Percentiles rank a stretch among this genome's conserved stretches.
These are phyloP conservation scores for Corythaixoides concolor DNA, from an alignment of 2,113 vertebrate species.

Conservation along the genomic window DNA sequence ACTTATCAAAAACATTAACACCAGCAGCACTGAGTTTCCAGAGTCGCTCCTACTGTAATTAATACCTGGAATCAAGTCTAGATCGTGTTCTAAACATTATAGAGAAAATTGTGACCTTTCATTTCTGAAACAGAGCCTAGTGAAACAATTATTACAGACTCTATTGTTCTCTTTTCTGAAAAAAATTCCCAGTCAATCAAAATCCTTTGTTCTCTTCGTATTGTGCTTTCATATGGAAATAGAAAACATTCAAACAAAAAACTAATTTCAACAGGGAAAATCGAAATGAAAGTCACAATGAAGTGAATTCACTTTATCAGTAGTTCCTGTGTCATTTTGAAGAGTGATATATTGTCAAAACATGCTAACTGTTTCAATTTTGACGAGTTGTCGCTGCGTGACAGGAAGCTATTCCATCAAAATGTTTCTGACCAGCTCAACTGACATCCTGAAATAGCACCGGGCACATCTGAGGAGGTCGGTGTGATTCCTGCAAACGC, in stretches of 20 bases:
- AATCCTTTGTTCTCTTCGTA: not conserved
- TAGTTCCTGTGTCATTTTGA: not conserved
- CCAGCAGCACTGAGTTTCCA: not conserved
- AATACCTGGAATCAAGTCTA: not conserved
- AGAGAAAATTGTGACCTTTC: not conserved
- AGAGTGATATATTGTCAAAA: not conserved
- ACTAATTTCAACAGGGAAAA: not conserved
- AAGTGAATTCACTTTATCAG: not conserved
- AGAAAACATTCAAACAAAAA: not conserved
- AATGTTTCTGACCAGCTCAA: not conserved
- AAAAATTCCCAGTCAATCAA: not conserved
- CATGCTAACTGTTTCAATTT: not conserved
- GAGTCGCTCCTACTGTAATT: too few relatives aligned
- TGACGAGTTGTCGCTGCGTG: not conserved
- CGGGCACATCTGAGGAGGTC: not conserved
- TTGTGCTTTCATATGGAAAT: not conserved
- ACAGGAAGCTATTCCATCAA: not conserved
- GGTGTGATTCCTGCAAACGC: not conserved
- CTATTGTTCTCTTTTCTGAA: not conserved
- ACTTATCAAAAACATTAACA: rapidly evolving
- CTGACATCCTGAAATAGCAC: not conserved
- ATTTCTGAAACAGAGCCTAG: not conserved
- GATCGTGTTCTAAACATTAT: not conserved
- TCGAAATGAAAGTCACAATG: not conserved
- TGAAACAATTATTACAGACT: not conserved